Evolutionary conservation across 2,888 invertebrate genomes (phyloP).

Genomic region (Ormyrus pomaceus): DNA sequence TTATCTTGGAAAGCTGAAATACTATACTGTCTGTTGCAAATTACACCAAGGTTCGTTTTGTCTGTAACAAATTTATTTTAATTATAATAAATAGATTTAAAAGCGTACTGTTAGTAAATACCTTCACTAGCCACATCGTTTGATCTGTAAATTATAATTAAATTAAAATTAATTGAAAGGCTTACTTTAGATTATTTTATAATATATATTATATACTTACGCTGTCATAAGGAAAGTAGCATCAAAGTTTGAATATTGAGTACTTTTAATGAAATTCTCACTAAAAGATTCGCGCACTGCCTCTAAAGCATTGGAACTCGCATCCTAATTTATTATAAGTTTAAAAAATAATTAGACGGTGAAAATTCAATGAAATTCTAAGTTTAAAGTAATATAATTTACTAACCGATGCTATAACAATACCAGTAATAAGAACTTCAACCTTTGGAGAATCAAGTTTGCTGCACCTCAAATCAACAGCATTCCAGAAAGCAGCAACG

Average conservation of each 20-base stretch:
- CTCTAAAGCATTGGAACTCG: neutral
- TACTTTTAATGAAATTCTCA: neutral
- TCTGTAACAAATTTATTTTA: neutral
- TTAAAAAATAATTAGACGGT: neutral
- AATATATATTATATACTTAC: too few relatives aligned
- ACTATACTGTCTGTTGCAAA: slow-evolving; percentile 16
- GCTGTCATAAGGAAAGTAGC: slow-evolving; percentile 1
- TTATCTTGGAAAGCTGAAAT: slow-evolving; percentile 65
- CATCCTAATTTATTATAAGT: slow-evolving; percentile 8
- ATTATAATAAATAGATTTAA: too few relatives aligned
- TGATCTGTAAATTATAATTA: neutral
- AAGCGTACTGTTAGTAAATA: too few relatives aligned
- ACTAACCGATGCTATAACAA: slow-evolving; percentile 9
- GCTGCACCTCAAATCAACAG: slow-evolving; percentile 66
- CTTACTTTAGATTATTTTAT: neutral
- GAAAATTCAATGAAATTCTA: neutral
- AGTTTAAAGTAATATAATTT: neutral
- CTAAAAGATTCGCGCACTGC: neutral
- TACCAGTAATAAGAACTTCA: slow-evolving; percentile 12
- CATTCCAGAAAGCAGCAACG: slow-evolving; percentile 66
- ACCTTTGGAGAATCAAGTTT: slow-evolving; percentile 5
- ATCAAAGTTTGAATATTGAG: slow-evolving; percentile 2
- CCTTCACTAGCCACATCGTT: too few relatives aligned
- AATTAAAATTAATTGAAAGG: neutral
- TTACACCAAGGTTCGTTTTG: neutral